phyloP scores from a whole-genome alignment of 2,888 invertebrate species.

The Meteorus cinctellus region DNA sequence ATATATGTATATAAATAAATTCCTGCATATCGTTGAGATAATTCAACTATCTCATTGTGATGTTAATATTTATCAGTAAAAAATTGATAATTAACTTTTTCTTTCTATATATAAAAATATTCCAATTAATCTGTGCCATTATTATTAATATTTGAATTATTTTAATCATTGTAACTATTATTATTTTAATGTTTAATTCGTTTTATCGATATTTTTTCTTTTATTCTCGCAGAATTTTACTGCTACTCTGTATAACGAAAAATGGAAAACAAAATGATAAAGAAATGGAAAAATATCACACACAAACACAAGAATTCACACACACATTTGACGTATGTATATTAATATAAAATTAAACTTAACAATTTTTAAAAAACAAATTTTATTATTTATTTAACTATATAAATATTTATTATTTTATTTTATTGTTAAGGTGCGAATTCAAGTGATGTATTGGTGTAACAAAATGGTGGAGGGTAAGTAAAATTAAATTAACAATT shows the following conservation, averaged over 20 bases:
- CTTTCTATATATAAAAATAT: neutral
- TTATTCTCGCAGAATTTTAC: slow-evolving; percentile 46
- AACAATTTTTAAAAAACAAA: slow-evolving; percentile 69
- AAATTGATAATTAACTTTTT: neutral
- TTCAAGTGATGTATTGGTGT: neutral
- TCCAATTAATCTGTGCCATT: slow-evolving; percentile 3
- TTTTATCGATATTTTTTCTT: slow-evolving; percentile 13
- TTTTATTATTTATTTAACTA: neutral
- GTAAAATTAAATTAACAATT: slow-evolving; percentile 12
- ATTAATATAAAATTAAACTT: slow-evolving; percentile 70
- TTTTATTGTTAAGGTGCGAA: neutral
- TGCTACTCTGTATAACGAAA: slow-evolving; percentile 44
- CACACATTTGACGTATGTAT: slow-evolving; percentile 65
- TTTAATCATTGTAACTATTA: neutral
- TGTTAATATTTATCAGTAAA: slow-evolving; percentile 43
- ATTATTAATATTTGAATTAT: slow-evolving; percentile 25
- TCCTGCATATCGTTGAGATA: slow-evolving; percentile 38
- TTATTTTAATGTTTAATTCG: slow-evolving; percentile 8
- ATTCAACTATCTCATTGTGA: slow-evolving; percentile 32
- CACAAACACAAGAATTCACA: slow-evolving; percentile 40
- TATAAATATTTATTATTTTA: slow-evolving; percentile 4
- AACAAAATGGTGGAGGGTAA: too few relatives aligned
- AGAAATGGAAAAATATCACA: slow-evolving; percentile 20
- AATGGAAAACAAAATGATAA: slow-evolving; percentile 30
- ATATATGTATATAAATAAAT: slow-evolving; percentile 28